phyloP scores from a whole-genome alignment of 2,113 vertebrate species.

The Rhipidura dahli region DNA sequence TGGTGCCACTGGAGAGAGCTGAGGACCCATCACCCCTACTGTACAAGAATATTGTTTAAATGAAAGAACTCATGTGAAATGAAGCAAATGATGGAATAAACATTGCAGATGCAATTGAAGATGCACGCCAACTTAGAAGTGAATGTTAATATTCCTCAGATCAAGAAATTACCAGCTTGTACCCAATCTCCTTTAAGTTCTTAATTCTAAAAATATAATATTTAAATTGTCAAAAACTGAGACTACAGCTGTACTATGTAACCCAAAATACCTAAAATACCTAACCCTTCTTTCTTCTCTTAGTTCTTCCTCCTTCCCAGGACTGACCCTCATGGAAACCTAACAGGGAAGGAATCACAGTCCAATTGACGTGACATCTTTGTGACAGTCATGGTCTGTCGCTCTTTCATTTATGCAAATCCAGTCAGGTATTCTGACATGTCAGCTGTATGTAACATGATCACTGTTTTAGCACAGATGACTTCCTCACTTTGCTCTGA shows the following conservation, averaged over 20 bases:
- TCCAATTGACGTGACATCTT: not conserved
- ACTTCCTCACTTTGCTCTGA: not conserved
- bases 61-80: constrained; percentile 49
- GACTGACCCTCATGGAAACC: not conserved
- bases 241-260: not conserved
- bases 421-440: constrained; percentile 10
- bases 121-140: constrained; percentile 16
- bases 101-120: constrained; percentile 24
- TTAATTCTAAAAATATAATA: not conserved
- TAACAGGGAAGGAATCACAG: fast-evolving
- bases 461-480: not conserved
- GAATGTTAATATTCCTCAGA: constrained; percentile 25
- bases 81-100: constrained; percentile 49
- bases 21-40: not conserved
- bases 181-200: not conserved
- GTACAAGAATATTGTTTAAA: constrained; percentile 53
- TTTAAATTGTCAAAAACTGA: not conserved
- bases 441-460: not conserved
- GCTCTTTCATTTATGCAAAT: constrained; percentile 37
- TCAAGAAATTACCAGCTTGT: not conserved
- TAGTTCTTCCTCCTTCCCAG: not conserved
- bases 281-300: not conserved
- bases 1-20: constrained; percentile 11
- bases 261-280: not conserved
- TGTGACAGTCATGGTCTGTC: constrained; percentile 9